These are phyloP conservation scores for Mythimna pallens DNA, from an alignment of 2,888 invertebrate genomes.

Conservation along the genomic window DNA sequence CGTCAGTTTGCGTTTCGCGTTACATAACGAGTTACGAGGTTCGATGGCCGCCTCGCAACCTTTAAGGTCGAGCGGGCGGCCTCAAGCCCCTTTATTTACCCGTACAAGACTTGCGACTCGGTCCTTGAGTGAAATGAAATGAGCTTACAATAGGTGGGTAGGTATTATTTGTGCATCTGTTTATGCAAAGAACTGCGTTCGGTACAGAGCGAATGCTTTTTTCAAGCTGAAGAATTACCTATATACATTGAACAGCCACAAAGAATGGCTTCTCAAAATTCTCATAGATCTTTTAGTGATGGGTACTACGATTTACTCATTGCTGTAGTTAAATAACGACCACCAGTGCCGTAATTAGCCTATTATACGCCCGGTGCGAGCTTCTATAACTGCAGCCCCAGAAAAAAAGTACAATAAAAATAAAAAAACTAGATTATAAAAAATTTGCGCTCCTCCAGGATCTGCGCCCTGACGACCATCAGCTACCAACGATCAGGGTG, in stretches of 20 bases:
- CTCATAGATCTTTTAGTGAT: too few species aligned
- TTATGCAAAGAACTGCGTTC: not conserved
- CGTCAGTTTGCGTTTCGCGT: constrained; percentile 80
- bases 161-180: constrained; percentile 14
- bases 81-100: constrained; percentile 79
- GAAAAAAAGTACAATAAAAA: too few species aligned
- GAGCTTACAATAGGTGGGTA: constrained; percentile 54
- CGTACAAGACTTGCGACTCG: constrained; percentile 68
- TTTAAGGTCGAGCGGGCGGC: constrained; percentile 85
- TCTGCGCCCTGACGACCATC: too few species aligned
- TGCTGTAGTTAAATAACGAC: too few species aligned
- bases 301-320: too few species aligned
- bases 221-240: not conserved
- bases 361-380: too few species aligned
- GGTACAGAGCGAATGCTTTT: not conserved
- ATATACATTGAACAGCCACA: not conserved
- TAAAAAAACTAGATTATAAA: too few species aligned
- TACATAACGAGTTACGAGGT: constrained; percentile 82
- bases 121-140: constrained; percentile 64
- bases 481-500: too few species aligned
- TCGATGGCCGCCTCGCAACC: constrained; percentile 85
- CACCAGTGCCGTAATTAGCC: too few species aligned
- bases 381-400: too few species aligned
- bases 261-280: not conserved
- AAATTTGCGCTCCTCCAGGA: too few species aligned